Conservation (phyloP, 2,797 vertebrate genomes). For the Pteropus rufus region DNA sequence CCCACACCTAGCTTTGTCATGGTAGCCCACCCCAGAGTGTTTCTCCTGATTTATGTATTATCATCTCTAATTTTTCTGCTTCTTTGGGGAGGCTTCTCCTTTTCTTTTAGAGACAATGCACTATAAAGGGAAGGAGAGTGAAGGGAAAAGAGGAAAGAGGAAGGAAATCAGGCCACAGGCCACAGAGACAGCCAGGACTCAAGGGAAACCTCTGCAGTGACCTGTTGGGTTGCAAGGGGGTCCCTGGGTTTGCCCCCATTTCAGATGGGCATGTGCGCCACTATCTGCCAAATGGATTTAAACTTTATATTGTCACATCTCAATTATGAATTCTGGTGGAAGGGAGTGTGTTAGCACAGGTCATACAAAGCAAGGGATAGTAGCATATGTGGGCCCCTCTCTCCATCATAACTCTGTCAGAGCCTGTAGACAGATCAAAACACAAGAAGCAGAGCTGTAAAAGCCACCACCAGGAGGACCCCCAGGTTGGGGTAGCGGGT, state of each 20-base stretch:
- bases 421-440: neutral
- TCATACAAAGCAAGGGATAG: neutral
- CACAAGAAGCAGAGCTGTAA: neutral
- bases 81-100: neutral
- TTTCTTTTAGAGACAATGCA: neutral
- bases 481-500: rapidly evolving
- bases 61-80: neutral
- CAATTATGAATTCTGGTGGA: neutral
- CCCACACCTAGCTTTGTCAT: neutral
- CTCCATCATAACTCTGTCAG: neutral
- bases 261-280: neutral
- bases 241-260: neutral
- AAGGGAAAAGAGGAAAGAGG: neutral
- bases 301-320: neutral
- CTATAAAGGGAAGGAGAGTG: neutral
- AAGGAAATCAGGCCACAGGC: neutral
- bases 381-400: neutral
- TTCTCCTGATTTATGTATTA: neutral
- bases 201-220: neutral
- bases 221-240: neutral
- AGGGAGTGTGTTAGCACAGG: neutral
- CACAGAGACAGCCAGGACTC: neutral
- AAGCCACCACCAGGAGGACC: neutral
- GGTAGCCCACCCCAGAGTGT: rapidly evolving
- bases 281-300: neutral